Evolutionary conservation across 2,797 vertebrate species (phyloP), one percentile per base, ranked within the genome.

Genomic region (Semaprochilodus insignis): DNA sequence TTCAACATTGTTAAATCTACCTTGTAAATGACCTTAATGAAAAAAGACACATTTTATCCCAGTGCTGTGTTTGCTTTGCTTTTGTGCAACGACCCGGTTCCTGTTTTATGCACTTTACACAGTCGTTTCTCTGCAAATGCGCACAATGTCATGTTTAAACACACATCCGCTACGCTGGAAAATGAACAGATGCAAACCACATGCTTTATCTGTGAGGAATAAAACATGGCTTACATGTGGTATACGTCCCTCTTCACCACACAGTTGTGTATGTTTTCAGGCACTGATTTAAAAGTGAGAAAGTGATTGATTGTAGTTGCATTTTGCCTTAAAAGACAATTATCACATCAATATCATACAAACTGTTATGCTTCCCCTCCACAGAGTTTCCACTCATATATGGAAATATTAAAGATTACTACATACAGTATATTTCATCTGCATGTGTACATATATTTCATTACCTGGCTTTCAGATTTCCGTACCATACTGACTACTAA

Each of bases 161-260:
- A 78, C 67, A 70, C 55, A 63, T 70, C 52, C 59, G n/a, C 6
- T 60, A 11, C 23, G 66, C 25, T 78, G 40, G 21, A 73, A 8
- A 51, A 23, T 80, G 66, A 84, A 65, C 65, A 14, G 60, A 48
- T 54, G 51, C 4, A 54, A 67, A 70, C n/a, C 70, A 81, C 83
- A 82, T 52, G 34, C 21, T 77, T 81, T 51, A 19, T 21, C 48
- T 78, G 57, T 57, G 63, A 48, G 2, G 15, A 74, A 31, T 15
- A 77, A 70, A 23, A 3, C 10, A 1, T 48, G 40, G 52, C 44
- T 79, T 69, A 57, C 66, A 36, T 36, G 34, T 57, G 34, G 66
- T 52, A 34, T 27, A 16, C 55, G 70, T 27, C 57, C 59, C 65
- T 7, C 19, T 63, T 67, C 23, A 13, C 23, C 25, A 17, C 52